A percentile compares a stretch with the other conserved stretches of the same genome.
These are phyloP conservation scores for Galendromus occidentalis DNA, from an alignment of 1,140 invertebrate genomes.

Conservation along the genomic window DNA sequence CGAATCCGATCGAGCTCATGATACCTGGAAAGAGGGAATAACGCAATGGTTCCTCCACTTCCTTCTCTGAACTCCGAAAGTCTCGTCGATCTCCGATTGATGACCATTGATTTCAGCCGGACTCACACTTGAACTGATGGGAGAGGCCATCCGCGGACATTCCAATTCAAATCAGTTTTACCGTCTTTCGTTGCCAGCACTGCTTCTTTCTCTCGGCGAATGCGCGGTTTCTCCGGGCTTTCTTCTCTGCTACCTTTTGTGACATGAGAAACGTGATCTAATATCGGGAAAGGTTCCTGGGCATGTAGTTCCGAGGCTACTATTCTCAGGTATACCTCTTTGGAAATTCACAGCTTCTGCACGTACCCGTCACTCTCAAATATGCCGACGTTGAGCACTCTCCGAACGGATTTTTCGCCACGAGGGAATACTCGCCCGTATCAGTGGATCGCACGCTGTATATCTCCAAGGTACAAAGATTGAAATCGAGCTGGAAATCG, in stretches of 20 bases:
- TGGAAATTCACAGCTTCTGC: neutral
- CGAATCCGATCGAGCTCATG: neutral
- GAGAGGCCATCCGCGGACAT: neutral
- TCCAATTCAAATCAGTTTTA: neutral
- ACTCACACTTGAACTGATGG: neutral
- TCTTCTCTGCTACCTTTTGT: neutral
- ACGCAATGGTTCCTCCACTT: neutral
- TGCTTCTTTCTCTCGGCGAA: neutral
- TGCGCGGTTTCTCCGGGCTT: neutral
- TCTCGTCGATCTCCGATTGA: neutral
- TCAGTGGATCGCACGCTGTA: neutral
- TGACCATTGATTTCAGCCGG: neutral
- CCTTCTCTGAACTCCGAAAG: neutral
- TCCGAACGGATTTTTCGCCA: neutral
- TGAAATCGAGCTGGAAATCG: neutral
- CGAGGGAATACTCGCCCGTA: neutral
- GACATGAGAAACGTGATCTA: neutral
- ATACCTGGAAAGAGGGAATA: neutral
- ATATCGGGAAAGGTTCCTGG: neutral
- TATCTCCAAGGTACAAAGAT: neutral
- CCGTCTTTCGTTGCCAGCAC: neutral
- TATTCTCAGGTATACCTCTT: too few relatives aligned
- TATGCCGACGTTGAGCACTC: constrained; percentile 2
- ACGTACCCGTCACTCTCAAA: neutral
- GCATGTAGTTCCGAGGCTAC: neutral